phyloP scores from a whole-genome alignment of 64 coral and sea anemone genomes.

The Stichodactyla helianthus region DNA sequence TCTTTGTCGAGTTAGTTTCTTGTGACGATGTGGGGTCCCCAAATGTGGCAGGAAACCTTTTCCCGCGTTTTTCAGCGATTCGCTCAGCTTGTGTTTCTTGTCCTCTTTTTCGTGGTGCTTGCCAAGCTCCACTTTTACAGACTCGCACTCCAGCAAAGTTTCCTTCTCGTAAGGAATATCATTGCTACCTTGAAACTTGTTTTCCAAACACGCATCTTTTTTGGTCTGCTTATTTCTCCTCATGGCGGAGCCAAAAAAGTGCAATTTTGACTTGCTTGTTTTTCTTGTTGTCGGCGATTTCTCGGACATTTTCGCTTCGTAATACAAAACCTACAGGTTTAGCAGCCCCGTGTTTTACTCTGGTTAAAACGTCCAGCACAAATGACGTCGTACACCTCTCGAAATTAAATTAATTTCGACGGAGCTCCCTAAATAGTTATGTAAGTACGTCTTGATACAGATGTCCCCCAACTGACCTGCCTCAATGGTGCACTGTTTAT shows the following conservation, averaged over 20 bases:
- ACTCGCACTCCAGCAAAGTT: neutral
- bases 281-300: neutral
- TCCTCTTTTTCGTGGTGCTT: neutral
- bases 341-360: neutral
- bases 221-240: neutral
- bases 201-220: neutral
- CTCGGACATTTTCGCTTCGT: neutral
- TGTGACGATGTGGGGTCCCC: neutral
- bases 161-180: slow-evolving; percentile 9
- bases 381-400: neutral
- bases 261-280: neutral
- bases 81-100: neutral
- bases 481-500: neutral
- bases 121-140: neutral
- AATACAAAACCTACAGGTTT: neutral
- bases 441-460: neutral
- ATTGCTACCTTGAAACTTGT: neutral
- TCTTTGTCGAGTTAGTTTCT: neutral
- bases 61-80: slow-evolving; percentile 7
- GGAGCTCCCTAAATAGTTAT: neutral
- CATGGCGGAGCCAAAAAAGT: neutral
- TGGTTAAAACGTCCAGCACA: neutral
- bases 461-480: neutral
- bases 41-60: neutral
- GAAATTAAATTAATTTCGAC: neutral